These are phyloP conservation scores for Phocides pigmalion DNA, from an alignment of 1,140 invertebrate species.

Conservation along the genomic window DNA sequence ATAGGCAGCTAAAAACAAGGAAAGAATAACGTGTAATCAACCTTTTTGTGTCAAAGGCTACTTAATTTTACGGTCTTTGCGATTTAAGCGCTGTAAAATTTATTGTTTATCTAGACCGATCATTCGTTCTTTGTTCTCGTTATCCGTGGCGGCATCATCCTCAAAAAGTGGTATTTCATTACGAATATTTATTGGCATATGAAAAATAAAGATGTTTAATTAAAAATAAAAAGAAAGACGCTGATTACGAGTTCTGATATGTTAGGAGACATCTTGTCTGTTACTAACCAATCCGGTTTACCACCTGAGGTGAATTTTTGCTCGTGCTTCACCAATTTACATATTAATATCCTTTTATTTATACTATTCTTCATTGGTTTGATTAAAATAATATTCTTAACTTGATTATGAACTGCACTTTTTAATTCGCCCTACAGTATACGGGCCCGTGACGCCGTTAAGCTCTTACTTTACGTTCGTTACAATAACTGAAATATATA, in stretches of 20 bases:
- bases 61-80: slow-evolving; percentile 61
- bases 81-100: slow-evolving; percentile 25
- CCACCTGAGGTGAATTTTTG: slow-evolving; percentile 74
- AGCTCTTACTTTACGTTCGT: not conserved
- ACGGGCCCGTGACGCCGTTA: not conserved
- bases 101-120: slow-evolving; percentile 27
- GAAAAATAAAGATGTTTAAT: slow-evolving; percentile 23
- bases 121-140: slow-evolving; percentile 10
- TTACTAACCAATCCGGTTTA: slow-evolving; percentile 74
- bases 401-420: not conserved
- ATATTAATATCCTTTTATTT: slow-evolving; percentile 75
- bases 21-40: slow-evolving; percentile 71
- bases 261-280: slow-evolving; percentile 72
- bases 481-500: not conserved
- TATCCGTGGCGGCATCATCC: not conserved
- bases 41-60: slow-evolving; percentile 70
- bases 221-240: slow-evolving; percentile 32
- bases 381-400: slow-evolving; percentile 7
- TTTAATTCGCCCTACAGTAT: not conserved
- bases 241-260: slow-evolving; percentile 35
- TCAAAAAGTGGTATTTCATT: not conserved
- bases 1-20: slow-evolving; percentile 76
- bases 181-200: slow-evolving; percentile 10
- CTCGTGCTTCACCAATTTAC: slow-evolving; percentile 61
- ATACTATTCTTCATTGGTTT: slow-evolving; percentile 24